Evolutionary conservation across 2,888 invertebrate species (phyloP), one percentile per base, ranked within the genome.

Genomic region (Camptogramma bilineatum): DNA sequence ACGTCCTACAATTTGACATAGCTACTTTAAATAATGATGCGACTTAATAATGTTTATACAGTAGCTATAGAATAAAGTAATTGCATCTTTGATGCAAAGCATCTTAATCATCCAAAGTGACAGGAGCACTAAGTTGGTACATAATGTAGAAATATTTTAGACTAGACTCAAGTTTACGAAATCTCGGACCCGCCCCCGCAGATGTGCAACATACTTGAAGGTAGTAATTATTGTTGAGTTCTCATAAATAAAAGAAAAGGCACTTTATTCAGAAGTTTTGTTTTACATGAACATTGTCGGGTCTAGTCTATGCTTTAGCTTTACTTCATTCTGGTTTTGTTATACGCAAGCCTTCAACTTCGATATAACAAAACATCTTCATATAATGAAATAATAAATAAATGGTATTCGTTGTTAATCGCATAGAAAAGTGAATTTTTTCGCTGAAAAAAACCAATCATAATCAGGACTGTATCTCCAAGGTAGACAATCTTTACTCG

Each of bases 121-220:
- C 39, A 34, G 64, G 18, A 50, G 51, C 42, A 57, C 53, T 47
- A 17, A 19, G 44, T 63, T 60, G 34, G 52, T 52, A 52, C 34
- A 60, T 39, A 17, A 60, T 60, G 31, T 47, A 52, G 52, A 50
- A 50, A 61, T 21, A 24, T 24, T 48, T 74, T 54, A 62, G 62
- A 66, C 72, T 69, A 69, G 62, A 70, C 66, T 34, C 62, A 50
- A 66, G 54, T 57, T 68, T 76, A 73, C 62, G 70, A 70, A 73
- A 74, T 74, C 57, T 28, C 8, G 61, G 58, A 56, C 66, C 68
- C 62, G 71, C 66, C 64, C 68, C 54, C 51, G 62, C 31, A 57
- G 52, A 64, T 68, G 64, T 67, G 66, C 64, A 67, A 70, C 54
- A 28, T 44, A 13, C 34, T 56, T 13, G 21, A 53, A 66, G 52